Evolutionary conservation across 1,140 invertebrate species (phyloP), one percentile per base, ranked within the genome.

Genomic region (Bombyx mandarina): DNA sequence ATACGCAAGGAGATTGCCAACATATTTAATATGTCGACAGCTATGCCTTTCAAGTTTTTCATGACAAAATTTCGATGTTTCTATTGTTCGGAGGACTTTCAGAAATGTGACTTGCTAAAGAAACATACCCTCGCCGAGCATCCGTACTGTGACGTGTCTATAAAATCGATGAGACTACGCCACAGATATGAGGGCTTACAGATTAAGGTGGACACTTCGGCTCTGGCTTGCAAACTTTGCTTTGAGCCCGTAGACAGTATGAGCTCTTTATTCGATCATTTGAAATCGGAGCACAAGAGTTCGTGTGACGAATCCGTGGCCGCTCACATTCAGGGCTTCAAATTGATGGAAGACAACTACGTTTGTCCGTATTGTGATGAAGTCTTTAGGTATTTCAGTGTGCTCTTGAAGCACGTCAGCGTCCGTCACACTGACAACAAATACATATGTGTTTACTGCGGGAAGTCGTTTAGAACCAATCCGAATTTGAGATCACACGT

Each of bases 41-140:
- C 75, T 0, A 43, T 82, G 22, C 79, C 79, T 0, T 85, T 85
- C 54, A 85, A 85, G 50, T 75, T 67, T 56, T 82, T 74, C 52
- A 76, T 76, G 69, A 77, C 73, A 52, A 71, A 62, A 47, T 82
- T 82, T 51, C 63, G 77, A 49, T 85, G 78, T 63, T 85, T 85
- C 52, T 82, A 82, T 60, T 85, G 82, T 54, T 61, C 75, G 0
- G 75, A 73, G 69, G 73, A 80, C 61, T 85, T 77, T 43, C 52
- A 55, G 0, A 66, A 74, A 44, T 77, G 73, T 22, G 68, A 78
- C 26, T 56, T 63, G 48, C 57, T 85, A 1, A 77, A 67, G 54
- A 57, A 74, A n/a, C 82, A 85, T 51, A 75, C 74, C 0, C 50
- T 68, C 1, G 54, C 18, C 0, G 69, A 77, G 48, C 82, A 85